These are phyloP conservation scores for Choloepus didactylus DNA, from an alignment of 2,797 vertebrate species.

Conservation along the genomic window DNA sequence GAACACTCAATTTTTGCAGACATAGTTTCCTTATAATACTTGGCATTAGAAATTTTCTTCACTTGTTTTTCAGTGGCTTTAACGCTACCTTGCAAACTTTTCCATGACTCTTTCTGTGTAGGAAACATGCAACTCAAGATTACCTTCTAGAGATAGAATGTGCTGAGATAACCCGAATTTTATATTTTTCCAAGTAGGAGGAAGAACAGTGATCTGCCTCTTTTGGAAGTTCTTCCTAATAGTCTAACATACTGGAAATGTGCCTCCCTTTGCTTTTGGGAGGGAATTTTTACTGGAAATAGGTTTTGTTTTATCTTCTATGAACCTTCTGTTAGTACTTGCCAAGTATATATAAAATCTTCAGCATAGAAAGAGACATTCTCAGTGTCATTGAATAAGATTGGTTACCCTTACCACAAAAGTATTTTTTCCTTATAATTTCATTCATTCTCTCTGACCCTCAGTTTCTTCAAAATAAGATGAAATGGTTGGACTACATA, in stretches of 20 bases:
- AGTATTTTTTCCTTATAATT: background rate
- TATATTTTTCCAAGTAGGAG: background rate
- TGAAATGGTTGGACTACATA: background rate
- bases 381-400: background rate
- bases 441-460: background rate
- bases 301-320: background rate
- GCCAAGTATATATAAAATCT: background rate
- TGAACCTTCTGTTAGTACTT: background rate
- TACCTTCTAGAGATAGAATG: background rate
- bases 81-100: background rate
- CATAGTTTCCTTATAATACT: background rate
- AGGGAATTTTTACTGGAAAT: background rate
- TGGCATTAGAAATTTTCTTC: background rate
- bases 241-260: background rate
- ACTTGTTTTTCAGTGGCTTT: background rate
- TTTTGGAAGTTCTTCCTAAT: background rate
- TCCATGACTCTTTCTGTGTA: background rate
- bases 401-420: background rate
- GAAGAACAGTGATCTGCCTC: background rate
- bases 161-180: background rate
- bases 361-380: background rate
- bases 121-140: background rate
- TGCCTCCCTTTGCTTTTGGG: background rate
- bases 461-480: constrained; percentile 37
- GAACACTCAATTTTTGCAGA: background rate